Evolutionary conservation across 2,888 invertebrate species (phyloP), one percentile per base, ranked within the genome.

Genomic region (Tipula unca): DNA sequence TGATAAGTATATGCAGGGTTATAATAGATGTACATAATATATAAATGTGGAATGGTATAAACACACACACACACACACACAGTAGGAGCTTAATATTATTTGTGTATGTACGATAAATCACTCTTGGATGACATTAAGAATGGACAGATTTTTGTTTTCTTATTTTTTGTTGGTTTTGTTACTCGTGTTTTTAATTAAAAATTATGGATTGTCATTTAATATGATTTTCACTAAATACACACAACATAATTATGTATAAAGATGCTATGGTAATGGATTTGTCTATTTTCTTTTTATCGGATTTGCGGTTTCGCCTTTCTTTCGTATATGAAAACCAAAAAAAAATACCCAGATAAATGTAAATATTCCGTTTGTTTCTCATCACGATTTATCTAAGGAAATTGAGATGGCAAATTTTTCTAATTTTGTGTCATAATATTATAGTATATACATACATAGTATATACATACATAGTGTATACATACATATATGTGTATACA

Each of bases 161-260:
- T 10, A 35, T 39, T n/a, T 25, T 69, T 6, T 69, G 69, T 69
- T 69, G 69, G 25, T 69, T 69, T 69, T 69, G 25, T 69, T 69
- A 69, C 3, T 69, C 25, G 69, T 69, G 25, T 25, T 69, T 48
- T 69, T 69, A 69, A 69, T 69, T 69, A 69, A 25, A 69, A 69
- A 69, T 69, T 69, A 69, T 69, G 69, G 69, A 69, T 69, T 25
- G 69, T 69, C 69, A 69, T 69, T 69, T 69, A 69, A 69, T 69
- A 69, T 69, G 69, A 69, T 69, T 20, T 69, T 25, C 8, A 25
- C 13, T 69, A 20, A 20, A 69, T 69, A 69, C 69, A 69, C 20
- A 69, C 25, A 69, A 83, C 35, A 32, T 83, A 83, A 32, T 32
- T 82, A 82, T 82, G n/a, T 82, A 82, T 82, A 29, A 83, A 32